phyloP scores from a whole-genome alignment of 2,888 invertebrate genomes.

The Harpalus rufipes region DNA sequence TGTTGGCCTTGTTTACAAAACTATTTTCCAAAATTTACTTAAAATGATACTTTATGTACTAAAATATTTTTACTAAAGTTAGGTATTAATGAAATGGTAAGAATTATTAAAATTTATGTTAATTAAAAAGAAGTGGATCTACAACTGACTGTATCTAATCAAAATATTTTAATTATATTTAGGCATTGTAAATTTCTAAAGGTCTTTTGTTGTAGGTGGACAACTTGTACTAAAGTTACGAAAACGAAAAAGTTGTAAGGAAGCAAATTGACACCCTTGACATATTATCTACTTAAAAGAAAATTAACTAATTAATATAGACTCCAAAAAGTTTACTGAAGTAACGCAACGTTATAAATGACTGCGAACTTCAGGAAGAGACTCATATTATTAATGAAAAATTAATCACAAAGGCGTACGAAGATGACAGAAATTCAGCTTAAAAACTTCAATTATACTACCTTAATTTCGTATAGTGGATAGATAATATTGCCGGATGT shows the following conservation, averaged over 20 bases:
- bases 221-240: background rate
- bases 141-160: too few relatives aligned
- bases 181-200: background rate
- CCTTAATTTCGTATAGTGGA: background rate
- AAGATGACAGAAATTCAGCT: background rate
- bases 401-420: background rate
- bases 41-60: too few relatives aligned
- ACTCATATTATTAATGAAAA: background rate
- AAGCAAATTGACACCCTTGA: constrained; percentile 1
- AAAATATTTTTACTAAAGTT: too few relatives aligned
- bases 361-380: background rate
- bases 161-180: background rate
- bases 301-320: constrained; percentile 7
- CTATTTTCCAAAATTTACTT: too few relatives aligned
- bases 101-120: too few relatives aligned
- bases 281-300: background rate
- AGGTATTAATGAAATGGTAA: too few relatives aligned
- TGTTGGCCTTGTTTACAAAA: too few relatives aligned
- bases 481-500: too few relatives aligned
- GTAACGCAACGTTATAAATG: background rate
- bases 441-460: background rate
- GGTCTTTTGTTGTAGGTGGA: background rate
- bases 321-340: constrained; percentile 5
- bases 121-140: too few relatives aligned
- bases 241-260: background rate